Percentiles rank a stretch among this genome's conserved stretches.
These are phyloP conservation scores for Heterotis niloticus DNA, from an alignment of 2,113 vertebrate genomes.

Conservation along the genomic window DNA sequence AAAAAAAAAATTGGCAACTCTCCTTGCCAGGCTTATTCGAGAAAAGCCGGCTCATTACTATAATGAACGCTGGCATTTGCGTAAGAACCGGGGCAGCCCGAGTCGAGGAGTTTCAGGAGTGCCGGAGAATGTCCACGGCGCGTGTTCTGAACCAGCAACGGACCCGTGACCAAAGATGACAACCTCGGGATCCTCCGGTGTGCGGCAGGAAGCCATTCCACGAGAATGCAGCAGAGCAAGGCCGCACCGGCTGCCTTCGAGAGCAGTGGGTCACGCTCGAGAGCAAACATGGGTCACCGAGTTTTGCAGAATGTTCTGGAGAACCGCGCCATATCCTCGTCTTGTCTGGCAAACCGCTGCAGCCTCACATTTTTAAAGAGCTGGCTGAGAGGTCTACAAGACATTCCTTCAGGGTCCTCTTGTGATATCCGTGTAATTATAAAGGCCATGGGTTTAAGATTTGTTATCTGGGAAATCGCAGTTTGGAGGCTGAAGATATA, in stretches of 20 bases:
- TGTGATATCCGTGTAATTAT: neutral
- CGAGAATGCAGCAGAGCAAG: neutral
- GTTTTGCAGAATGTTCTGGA: neutral
- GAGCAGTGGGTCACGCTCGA: too few relatives aligned
- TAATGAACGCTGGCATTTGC: conserved; percentile 2
- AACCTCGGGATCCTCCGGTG: neutral
- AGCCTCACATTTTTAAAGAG: neutral
- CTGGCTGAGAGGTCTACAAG: too few relatives aligned
- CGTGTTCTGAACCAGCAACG: neutral
- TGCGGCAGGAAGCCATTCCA: neutral
- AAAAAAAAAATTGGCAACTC: neutral
- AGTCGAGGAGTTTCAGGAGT: too few relatives aligned
- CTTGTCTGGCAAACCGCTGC: neutral
- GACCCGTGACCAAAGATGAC: neutral
- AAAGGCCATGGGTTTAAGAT: neutral
- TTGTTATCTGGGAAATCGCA: neutral
- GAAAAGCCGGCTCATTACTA: neutral
- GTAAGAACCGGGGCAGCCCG: neutral
- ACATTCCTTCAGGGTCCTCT: neutral
- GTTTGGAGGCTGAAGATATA: neutral
- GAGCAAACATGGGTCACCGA: too few relatives aligned
- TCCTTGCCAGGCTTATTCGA: neutral
- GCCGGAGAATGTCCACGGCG: neutral
- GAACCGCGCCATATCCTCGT: neutral
- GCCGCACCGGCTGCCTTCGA: neutral